Conservation (phyloP, 1,140 invertebrate species). For the Platyscapa corneri region DNA sequence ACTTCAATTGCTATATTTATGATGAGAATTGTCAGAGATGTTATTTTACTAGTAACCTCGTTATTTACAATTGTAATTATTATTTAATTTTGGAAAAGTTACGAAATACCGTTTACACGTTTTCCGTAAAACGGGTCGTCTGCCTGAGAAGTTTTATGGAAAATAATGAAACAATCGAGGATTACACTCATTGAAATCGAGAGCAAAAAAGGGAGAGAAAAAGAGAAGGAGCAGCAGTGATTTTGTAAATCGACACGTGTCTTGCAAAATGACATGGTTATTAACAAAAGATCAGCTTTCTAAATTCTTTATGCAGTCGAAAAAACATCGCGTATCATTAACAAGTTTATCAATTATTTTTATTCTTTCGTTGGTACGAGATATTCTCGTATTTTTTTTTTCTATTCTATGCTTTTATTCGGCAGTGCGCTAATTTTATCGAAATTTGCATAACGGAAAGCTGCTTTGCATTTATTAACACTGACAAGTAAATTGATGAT, state of each 20-base stretch:
- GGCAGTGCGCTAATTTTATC: neutral
- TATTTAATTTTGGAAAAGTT: too few species aligned
- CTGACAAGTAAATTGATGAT: conserved; percentile 14
- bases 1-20: too few species aligned
- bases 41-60: too few species aligned
- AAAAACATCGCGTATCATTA: neutral
- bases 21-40: too few species aligned
- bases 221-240: neutral
- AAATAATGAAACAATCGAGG: neutral
- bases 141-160: too few species aligned
- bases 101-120: too few species aligned
- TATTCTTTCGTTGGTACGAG: neutral
- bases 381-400: neutral
- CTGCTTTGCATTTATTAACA: neutral
- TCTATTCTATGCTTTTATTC: neutral
- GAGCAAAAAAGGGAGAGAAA: neutral
- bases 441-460: neutral
- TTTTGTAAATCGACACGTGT: neutral
- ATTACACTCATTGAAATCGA: too few species aligned
- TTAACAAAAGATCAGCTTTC: neutral
- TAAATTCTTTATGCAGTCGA: neutral
- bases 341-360: neutral
- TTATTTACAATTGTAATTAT: too few species aligned
- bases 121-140: too few species aligned
- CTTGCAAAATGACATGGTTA: neutral